These are phyloP conservation scores for Heliornis fulica DNA, from an alignment of 2,113 vertebrate species.

Conservation along the genomic window DNA sequence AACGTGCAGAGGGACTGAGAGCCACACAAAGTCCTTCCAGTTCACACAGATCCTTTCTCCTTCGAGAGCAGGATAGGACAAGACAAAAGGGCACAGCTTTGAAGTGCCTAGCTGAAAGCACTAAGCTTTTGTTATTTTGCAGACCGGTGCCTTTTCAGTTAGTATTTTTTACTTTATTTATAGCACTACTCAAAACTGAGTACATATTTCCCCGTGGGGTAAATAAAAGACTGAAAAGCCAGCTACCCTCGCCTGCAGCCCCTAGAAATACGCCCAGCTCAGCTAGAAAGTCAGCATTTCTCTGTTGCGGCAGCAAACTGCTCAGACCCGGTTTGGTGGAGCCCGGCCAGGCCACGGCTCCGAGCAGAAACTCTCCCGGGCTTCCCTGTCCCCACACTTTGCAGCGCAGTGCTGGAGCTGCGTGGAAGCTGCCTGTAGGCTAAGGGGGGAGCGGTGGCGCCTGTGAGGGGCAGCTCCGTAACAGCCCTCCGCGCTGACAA, in stretches of 20 bases:
- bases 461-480: neutral
- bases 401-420: neutral
- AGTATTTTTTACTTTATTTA: neutral
- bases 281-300: neutral
- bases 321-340: rapidly evolving
- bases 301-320: rapidly evolving
- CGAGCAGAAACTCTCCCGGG: neutral
- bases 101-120: neutral
- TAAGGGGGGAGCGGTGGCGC: no score
- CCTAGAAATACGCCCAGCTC: neutral
- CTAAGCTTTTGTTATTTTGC: neutral
- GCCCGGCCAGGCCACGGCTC: no score
- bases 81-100: neutral
- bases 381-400: neutral
- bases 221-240: neutral
- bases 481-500: no score
- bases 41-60: neutral
- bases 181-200: neutral
- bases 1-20: neutral
- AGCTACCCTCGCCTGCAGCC: neutral
- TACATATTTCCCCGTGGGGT: conserved; percentile 33
- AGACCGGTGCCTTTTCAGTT: neutral
- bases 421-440: neutral
- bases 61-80: neutral
- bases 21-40: neutral